Conservation (phyloP, 2,113 vertebrate species). For the Syrrhaptes paradoxus region DNA sequence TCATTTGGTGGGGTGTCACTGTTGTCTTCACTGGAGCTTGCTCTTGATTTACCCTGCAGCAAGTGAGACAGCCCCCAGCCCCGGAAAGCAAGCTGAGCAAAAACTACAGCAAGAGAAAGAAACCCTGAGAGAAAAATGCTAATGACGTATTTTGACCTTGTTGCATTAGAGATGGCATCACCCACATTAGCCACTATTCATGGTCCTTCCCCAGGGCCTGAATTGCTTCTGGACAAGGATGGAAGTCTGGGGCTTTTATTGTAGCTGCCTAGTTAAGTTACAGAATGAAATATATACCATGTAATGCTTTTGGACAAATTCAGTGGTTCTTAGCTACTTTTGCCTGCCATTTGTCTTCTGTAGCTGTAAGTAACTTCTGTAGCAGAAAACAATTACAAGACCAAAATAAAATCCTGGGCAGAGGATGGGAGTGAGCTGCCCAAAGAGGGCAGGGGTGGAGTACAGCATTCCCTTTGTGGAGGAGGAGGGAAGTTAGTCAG, state of each 20-base stretch:
- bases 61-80: background rate
- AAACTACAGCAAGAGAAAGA: background rate
- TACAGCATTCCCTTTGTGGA: background rate
- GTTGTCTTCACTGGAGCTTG: background rate
- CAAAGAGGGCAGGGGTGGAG: background rate
- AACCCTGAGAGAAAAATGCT: conserved; percentile 37
- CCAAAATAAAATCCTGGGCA: background rate
- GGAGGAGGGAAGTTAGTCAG: background rate
- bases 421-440: background rate
- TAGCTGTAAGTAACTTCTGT: conserved; percentile 13
- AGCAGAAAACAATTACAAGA: background rate
- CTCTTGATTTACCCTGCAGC: background rate
- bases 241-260: conserved; percentile 21
- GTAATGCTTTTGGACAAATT: conserved; percentile 53
- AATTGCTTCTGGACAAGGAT: conserved; percentile 41
- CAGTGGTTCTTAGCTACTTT: conserved; percentile 21
- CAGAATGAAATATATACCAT: conserved; percentile 59
- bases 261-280: conserved; percentile 46
- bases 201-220: background rate
- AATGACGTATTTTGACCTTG: conserved; percentile 49
- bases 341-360: conserved; percentile 25
- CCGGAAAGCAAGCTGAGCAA: background rate
- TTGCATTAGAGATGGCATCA: conserved; percentile 17
- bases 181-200: conserved; percentile 31
- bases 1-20: background rate